Evolutionary conservation across 2,888 invertebrate genomes (phyloP), one percentile per base, ranked within the genome.

Genomic region (Leucophenga maculata): DNA sequence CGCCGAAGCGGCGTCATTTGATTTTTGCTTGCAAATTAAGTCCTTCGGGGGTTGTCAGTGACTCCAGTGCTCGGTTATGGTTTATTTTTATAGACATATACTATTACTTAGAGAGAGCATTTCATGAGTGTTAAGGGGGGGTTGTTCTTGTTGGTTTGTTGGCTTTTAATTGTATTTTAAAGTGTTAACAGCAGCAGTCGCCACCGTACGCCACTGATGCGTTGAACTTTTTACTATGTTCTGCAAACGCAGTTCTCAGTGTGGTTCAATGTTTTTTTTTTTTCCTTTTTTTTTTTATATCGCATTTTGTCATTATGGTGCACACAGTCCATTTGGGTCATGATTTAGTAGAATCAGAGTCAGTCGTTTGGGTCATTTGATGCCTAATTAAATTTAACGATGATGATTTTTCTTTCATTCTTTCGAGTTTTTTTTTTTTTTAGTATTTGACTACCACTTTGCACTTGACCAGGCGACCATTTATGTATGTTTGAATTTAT

Each of bases 341-440:
- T 84, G 84, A 85, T 83, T 83, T 82, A 83, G 78, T 75, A 60
- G 20, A 55, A n/a, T n/a, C n/a, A 22, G 55, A 9, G 59, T 59
- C 62, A 46, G 20, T 64, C 46, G 62, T 39, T 77, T 78, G 75
- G 80, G 85, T 81, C 79, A 85, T 85, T 85, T 85, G 85, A 85
- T 82, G 85, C 85, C 82, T 85, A 85, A 85, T 85, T 85, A 85
- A 85, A 83, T 84, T 80, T 85, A 85, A 85, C 82, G 85, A 85
- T 79, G 85, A 85, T 79, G 77, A 78, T 64, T 13, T 22, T 48
- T 48, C 22, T 32, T n/a, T 26, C 26, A 18, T 48, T 26, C 22
- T 18, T 57, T 57, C 31, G 9, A n/a, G n/a, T 59, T 50, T 18
- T 50, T 6, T 48, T 16, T 48, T 13, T 48, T n/a, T 13, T 48